Conservation (phyloP, 2,888 invertebrate genomes). For the Ptychoptera contaminata region DNA sequence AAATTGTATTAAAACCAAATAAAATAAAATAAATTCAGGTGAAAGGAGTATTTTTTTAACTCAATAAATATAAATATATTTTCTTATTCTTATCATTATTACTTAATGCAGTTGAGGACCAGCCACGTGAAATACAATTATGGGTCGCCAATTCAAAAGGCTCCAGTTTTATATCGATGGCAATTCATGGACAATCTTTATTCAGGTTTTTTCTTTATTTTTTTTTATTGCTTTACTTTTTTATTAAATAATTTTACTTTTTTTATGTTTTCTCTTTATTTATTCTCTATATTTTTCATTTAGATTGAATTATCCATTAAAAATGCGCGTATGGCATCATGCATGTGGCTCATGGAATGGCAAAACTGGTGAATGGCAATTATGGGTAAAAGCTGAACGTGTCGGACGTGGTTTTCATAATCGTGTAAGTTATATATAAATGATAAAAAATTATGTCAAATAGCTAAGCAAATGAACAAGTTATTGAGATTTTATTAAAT, state of each 20-base stretch:
- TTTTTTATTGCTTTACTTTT: neutral
- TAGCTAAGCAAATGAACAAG: no score
- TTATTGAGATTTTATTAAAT: no score
- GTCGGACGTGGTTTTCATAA: conserved; percentile 78
- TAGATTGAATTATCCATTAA: conserved; percentile 51
- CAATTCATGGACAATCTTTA: conserved; percentile 67
- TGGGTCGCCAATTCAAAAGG: conserved; percentile 69
- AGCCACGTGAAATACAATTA: conserved; percentile 54
- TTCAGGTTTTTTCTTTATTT: conserved; percentile 39
- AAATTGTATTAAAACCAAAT: no score
- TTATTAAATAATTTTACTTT: neutral
- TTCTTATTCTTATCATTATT: no score
- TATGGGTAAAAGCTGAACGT: conserved; percentile 73
- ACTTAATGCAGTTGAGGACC: conserved; percentile 46
- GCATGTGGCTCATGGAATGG: conserved; percentile 81
- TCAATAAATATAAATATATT: no score
- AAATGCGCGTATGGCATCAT: conserved; percentile 66
- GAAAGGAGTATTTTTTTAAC: no score
- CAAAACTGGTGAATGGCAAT: conserved; percentile 78
- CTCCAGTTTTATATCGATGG: conserved; percentile 68
- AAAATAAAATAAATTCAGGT: no score
- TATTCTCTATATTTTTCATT: conserved; percentile 7
- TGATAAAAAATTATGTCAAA: neutral
- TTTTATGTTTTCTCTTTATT: neutral
- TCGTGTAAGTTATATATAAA: conserved; percentile 41